A percentile compares a stretch with the other conserved stretches of the same genome.
These are phyloP conservation scores for cattle (Bos taurus) DNA, from an alignment of 2,113 vertebrate genomes.

Conservation along the genomic window ARS-UCD2.0 NC_037329.1:102627501-102628000, in stretches of 20 bases:
- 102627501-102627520: background rate
- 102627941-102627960: background rate
- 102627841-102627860: background rate
- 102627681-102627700: background rate
- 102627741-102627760: background rate
- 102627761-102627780: background rate
- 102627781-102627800: background rate
- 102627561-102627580: background rate
- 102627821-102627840: background rate
- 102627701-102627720: background rate
- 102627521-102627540: conserved; percentile 36
- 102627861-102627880: background rate
- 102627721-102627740: background rate
- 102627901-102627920: conserved; percentile 24
- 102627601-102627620: background rate
- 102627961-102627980: background rate
- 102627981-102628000: background rate
- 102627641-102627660: background rate
- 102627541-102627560: background rate
- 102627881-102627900: background rate
- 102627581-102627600: background rate
- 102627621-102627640: background rate
- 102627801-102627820: background rate
- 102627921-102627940: conserved; percentile 18
- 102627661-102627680: background rate